Conservation (phyloP, 2,888 invertebrate species). For the Apodemia duryi region DNA sequence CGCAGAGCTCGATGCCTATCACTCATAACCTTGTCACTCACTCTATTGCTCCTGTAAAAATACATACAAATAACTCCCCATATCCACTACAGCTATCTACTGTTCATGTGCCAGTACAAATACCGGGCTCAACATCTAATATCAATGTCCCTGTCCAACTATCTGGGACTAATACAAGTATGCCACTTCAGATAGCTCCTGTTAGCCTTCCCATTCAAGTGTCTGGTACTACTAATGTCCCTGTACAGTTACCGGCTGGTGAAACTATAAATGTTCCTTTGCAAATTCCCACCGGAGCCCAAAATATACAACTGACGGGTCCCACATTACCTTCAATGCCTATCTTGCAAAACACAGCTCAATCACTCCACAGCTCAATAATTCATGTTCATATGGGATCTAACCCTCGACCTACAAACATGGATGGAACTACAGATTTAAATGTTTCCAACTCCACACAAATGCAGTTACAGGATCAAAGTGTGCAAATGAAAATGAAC, state of each 20-base stretch:
- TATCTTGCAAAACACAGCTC: conserved; percentile 55
- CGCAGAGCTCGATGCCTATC: conserved; percentile 67
- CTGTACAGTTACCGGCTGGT: conserved; percentile 65
- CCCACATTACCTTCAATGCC: conserved; percentile 65
- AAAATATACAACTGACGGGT: conserved; percentile 59
- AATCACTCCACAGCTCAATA: conserved; percentile 62
- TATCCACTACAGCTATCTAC: conserved; percentile 70
- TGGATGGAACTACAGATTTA: conserved; percentile 59
- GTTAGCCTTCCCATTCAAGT: conserved; percentile 68
- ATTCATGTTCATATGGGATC: conserved; percentile 72
- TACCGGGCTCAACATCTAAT: conserved; percentile 65
- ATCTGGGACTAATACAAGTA: conserved; percentile 55
- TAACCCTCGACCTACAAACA: conserved; percentile 49
- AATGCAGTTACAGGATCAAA: conserved; percentile 54
- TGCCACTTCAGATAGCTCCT: conserved; percentile 66
- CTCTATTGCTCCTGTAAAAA: conserved; percentile 68
- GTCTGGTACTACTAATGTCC: conserved; percentile 60
- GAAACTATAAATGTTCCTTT: conserved; percentile 70
- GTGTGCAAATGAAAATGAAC: conserved; percentile 59
- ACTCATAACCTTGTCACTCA: conserved; percentile 68
- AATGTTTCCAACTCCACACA: conserved; percentile 56
- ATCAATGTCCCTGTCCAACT: conserved; percentile 71
- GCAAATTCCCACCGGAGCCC: conserved; percentile 56
- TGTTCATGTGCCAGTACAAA: conserved; percentile 72
- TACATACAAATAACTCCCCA: conserved; percentile 58